Base-by-base conservation (phyloP, 2,113 vertebrate species). In the Donacobius atricapilla region DNA sequence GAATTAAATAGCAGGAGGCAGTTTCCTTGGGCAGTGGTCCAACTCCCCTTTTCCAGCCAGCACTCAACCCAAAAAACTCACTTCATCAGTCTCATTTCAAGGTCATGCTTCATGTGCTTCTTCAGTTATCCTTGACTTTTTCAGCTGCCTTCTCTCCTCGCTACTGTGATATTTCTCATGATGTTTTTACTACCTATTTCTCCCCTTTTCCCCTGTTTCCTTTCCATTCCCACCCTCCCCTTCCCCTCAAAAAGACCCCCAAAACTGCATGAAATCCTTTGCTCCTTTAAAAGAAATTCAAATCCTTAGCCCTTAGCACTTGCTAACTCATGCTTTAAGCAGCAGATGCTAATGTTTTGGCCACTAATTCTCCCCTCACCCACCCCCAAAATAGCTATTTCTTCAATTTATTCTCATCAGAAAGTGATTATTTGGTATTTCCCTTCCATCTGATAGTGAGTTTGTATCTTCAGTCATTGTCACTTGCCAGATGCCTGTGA, bases 1-100 rank as follows among this genome's bases (percentile, higher is more conserved):
- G 86, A 96, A 90, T 93, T 95, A 94, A 96, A 96, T 91, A 94
- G 94, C 83, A 48, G 93, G 90, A 96, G 95, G 94, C 90, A 96
- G 88, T 96, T 95, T 92, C 93, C 40, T 95, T 89, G 93, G 95
- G 96, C 96, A 95, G 35, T 5, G 10, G 28, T 89, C 93, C 96
- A 95, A 95, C n/a, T 27, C 86, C 83, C 83, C 93, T 94, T 91
- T 93, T 79, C 91, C 91, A 96, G 87, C 54, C 91, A 91, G 87
- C 78, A 77, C 82, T 96, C 94, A 95, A 89, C 94, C 93, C 94
- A 92, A 89, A 94, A 96, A 94, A 66, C 79, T 94, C 90, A 95
- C 93, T 93, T 92, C 90, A 96, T 96, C 95, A 95, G 96, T 95
- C 90, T 93, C 89, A 77, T 96, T 94, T 93, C 65, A 45, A 48